phyloP scores from a whole-genome alignment of 2,797 vertebrate species.

The Bovichtus variegatus region DNA sequence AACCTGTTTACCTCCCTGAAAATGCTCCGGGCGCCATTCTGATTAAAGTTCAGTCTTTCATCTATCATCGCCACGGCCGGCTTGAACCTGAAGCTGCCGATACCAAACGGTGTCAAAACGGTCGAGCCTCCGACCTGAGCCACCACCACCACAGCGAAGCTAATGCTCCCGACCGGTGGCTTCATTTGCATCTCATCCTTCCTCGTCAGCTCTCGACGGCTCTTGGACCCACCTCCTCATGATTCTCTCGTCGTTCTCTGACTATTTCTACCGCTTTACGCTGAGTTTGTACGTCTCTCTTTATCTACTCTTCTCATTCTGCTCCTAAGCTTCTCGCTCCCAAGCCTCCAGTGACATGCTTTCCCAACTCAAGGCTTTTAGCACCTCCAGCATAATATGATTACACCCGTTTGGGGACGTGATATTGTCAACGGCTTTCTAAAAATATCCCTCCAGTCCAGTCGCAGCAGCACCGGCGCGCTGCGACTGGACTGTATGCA shows the following conservation, averaged over 20 bases:
- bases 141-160: constrained; percentile 41
- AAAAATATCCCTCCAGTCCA: constrained; percentile 66
- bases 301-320: constrained; percentile 44
- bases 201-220: constrained; percentile 58
- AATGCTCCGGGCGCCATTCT: constrained; percentile 84
- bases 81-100: constrained; percentile 63
- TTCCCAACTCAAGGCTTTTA: constrained; percentile 74
- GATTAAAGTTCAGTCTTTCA: constrained; percentile 87
- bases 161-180: constrained; percentile 52
- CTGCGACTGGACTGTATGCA: constrained; percentile 44
- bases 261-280: constrained; percentile 27
- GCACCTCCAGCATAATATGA: constrained; percentile 77
- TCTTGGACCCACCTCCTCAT: constrained; percentile 54
- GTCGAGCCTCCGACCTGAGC: constrained; percentile 25
- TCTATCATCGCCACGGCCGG: constrained; percentile 80
- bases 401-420: constrained; percentile 75
- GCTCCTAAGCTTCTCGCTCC: constrained; percentile 45
- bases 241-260: constrained; percentile 29
- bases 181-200: constrained; percentile 74
- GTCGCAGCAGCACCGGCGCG: constrained; percentile 38
- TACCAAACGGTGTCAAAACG: constrained; percentile 55
- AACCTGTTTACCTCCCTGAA: constrained; percentile 87
- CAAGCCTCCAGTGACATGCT: constrained; percentile 54
- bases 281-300: constrained; percentile 36
- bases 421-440: constrained; percentile 74